Evolutionary conservation across 2,888 invertebrate species (phyloP), one percentile per base, ranked within the genome.

Genomic region (Drosophila meridiana): DNA sequence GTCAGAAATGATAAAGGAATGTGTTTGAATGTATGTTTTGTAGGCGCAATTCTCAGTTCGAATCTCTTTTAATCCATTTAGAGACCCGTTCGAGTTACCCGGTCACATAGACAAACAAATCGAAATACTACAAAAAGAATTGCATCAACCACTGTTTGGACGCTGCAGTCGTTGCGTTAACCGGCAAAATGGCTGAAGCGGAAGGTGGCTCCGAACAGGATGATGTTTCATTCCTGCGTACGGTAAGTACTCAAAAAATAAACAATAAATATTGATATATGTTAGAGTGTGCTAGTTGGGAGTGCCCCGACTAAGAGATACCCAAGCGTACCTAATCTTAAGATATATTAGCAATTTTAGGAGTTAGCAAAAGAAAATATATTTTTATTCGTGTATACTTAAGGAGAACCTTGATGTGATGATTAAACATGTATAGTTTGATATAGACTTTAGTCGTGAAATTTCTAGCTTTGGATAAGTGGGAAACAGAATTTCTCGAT

Each of bases 141-240:
- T 71, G 52, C 58, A 78, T 50, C 63, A 52, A 72, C 78, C 64
- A 74, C 55, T 72, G 73, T 71, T 76, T 76, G 73, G 78, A 67
- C 78, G 91, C 90, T 77, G 81, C 83, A 83, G 85, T 87, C 82
- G 87, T 87, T 90, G 89, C 85, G 79, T 73, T 69, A 77, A 68
- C 80, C 65, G 72, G 57, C 77, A 91, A 89, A 82, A 98, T 98
- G 98, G 97, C 97, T 93, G 98, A 98, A 94, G 97, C 97, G 92
- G 98, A 98, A 94, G 98, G 98, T 92, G 97, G 98, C 86, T 98
- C 99, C 92, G 99, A 99, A 94, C 99, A 99, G 94, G 99, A 99
- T 96, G 99, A 99, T 96, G 98, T 99, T 94, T 99, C 99, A 94
- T 99, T 99, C 95, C 96, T 99, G 92, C 96, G 99, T 92, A 99